Evolutionary conservation across 1,140 invertebrate genomes (phyloP), one percentile per base, ranked within the genome.

Genomic region (Reticulitermes speratus): DNA sequence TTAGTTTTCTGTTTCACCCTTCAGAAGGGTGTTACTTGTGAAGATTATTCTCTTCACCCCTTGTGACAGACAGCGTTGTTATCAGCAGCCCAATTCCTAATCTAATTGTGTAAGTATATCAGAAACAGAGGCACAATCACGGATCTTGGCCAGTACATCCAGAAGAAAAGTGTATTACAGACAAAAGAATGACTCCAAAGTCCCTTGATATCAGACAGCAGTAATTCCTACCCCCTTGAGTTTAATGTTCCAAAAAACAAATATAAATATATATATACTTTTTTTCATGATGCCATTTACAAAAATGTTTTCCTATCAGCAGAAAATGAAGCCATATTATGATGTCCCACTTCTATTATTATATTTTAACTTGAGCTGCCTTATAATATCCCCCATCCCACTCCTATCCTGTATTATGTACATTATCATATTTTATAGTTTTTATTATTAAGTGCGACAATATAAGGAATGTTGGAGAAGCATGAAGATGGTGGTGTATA

Each of bases 211-310:
- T 21, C 3, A 21, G 52, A 55, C 14, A 55, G 19, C 52, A 55
- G 2, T 21, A 55, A 25, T 25, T 75, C 65, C 65, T 75, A 30
- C 65, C 65, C 25, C 65, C 65, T 30, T 75, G 65, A 75, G 65
- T 75, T 75, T 16, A 75, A 30, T 75, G 65, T 75, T 75, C 65
- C 65, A 75, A n/a, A 75, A 75, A 75, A 75, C 3, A 75, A 30
- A 75, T 75, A 75, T 75, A 75, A 30, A 75, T 75, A 75, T 30
- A 59, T 59, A 75, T 75, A 75, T 75, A 75, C 25, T 75, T 75
- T 75, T 59, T 75, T 75, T 75, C 65, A 75, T 75, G 65, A 75
- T 75, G 65, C 65, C 65, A 75, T 75, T 75, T 75, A 75, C 65
- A 75, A 30, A 75, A 25, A 75, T 8, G 59, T 75, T 75, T 75